Conservation (phyloP, 2,113 vertebrate genomes). For the Sprattus sprattus region DNA sequence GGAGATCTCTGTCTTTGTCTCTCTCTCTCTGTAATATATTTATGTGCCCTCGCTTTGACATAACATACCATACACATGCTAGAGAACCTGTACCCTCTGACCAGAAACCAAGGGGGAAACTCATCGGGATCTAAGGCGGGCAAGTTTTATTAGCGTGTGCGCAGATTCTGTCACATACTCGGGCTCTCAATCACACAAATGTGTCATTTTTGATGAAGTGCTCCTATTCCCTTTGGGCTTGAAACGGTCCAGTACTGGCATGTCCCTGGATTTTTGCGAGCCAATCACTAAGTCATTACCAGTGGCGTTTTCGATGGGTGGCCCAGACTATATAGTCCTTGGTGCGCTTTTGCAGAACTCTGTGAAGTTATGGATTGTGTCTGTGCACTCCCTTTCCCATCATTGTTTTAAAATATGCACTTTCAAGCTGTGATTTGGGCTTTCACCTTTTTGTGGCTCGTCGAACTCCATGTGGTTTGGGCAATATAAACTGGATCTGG, state of each 20-base stretch:
- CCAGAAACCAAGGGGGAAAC: constrained; percentile 32
- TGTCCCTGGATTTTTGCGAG: constrained; percentile 39
- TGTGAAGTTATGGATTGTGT: background rate
- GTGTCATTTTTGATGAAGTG: constrained; percentile 32
- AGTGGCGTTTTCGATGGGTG: constrained; percentile 38
- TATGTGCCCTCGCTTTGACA: constrained; percentile 44
- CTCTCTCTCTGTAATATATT: constrained; percentile 45
- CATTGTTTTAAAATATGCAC: constrained; percentile 17
- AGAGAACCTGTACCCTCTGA: constrained; percentile 32
- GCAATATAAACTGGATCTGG: background rate
- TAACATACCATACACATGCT: constrained; percentile 40
- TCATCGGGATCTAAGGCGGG: constrained; percentile 33
- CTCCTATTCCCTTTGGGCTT: constrained; percentile 19
- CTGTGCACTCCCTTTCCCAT: background rate
- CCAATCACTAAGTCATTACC: constrained; percentile 38
- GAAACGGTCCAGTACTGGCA: constrained; percentile 49
- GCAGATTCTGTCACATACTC: constrained; percentile 22
- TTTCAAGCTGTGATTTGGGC: constrained; percentile 8
- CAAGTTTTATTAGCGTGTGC: constrained; percentile 18
- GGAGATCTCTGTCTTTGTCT: background rate
- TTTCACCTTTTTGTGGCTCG: constrained; percentile 4
- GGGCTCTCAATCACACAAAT: constrained; percentile 32
- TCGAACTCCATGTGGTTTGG: background rate
- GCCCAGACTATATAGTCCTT: constrained; percentile 17
- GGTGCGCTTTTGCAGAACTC: background rate